These are phyloP conservation scores for Clistopyga incitator DNA, from an alignment of 2,888 invertebrate genomes.

Conservation along the genomic window DNA sequence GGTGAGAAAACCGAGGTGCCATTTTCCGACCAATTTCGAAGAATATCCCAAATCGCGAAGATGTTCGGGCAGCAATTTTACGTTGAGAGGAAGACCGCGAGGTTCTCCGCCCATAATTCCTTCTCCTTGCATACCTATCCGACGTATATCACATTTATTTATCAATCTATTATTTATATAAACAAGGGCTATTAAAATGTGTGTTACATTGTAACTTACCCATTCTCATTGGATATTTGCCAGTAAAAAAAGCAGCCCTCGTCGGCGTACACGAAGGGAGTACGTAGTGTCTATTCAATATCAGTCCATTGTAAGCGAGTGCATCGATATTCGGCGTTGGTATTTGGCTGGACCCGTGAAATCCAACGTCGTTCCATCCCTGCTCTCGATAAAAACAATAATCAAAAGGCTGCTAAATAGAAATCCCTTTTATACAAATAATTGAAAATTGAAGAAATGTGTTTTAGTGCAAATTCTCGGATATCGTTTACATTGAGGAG, in stretches of 20 bases:
- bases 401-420: no score
- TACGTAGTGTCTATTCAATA: conserved; percentile 94
- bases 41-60: conserved; percentile 85
- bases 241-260: conserved; percentile 92
- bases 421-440: no score
- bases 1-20: conserved; percentile 86
- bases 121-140: conserved; percentile 85
- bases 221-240: conserved; percentile 93
- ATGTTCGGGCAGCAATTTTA: conserved; percentile 85
- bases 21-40: conserved; percentile 87
- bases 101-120: conserved; percentile 85
- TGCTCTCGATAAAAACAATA: conserved; percentile 50
- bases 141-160: not conserved
- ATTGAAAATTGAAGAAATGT: no score
- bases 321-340: conserved; percentile 96
- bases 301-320: conserved; percentile 93
- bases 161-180: no score
- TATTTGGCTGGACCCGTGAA: conserved; percentile 94
- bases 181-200: no score
- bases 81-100: conserved; percentile 85
- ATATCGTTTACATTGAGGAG: no score
- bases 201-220: conserved; percentile 70
- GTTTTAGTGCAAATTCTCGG: no score
- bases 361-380: conserved; percentile 97
- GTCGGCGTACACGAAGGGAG: conserved; percentile 95